A percentile compares a stretch with the other conserved stretches of the same genome.
Evolutionary conservation across 2,113 vertebrate species (phyloP).

Genomic region (Athene noctua): DNA sequence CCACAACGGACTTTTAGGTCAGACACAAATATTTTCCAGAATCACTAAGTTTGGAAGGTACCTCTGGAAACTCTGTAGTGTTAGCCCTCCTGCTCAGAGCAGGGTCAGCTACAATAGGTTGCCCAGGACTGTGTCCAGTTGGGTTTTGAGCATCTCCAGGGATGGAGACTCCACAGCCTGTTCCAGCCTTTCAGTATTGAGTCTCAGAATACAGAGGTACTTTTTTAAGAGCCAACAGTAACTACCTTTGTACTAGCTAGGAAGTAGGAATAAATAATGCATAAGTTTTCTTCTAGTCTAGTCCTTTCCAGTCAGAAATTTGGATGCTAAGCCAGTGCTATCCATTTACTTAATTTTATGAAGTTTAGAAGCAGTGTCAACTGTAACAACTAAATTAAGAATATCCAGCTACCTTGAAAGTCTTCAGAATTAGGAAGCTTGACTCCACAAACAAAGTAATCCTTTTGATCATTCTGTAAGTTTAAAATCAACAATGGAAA

Average conservation of each 20-base stretch:
- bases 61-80: background rate
- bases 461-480: conserved; percentile 89
- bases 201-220: background rate
- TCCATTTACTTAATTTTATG: background rate
- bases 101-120: background rate
- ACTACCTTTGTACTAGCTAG: background rate
- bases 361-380: background rate
- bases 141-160: background rate
- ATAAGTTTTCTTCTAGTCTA: background rate
- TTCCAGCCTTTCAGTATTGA: background rate
- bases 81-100: background rate
- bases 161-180: background rate
- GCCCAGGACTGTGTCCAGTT: background rate
- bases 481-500: conserved; percentile 56
- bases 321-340: background rate
- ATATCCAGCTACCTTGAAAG: conserved; percentile 89
- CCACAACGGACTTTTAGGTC: background rate
- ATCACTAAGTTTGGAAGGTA: background rate
- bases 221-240: background rate
- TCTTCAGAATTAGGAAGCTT: conserved; percentile 99
- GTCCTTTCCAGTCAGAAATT: background rate
- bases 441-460: conserved; percentile 97
- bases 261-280: background rate
- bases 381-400: background rate
- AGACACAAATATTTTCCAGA: background rate